These are phyloP conservation scores for Cryptophagus acutangulus DNA, from an alignment of 2,888 invertebrate genomes.

Conservation along the genomic window DNA sequence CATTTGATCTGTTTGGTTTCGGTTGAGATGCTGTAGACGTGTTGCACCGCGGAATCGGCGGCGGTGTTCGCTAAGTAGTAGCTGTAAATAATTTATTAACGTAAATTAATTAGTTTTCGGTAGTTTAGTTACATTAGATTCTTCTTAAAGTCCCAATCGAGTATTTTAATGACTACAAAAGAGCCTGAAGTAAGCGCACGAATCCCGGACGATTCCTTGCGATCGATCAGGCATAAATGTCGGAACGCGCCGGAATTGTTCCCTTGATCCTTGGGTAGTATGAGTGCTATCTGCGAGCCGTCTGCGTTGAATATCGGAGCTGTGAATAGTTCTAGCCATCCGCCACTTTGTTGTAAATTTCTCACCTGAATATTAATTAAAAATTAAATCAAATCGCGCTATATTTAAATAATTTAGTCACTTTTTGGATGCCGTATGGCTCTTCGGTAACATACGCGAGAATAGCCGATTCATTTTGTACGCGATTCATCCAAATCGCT, in stretches of 20 bases:
- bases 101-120: too few species aligned
- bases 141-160: conserved; percentile 62
- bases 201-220: conserved; percentile 42
- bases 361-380: conserved; percentile 49
- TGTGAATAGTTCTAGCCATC: conserved; percentile 77
- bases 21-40: conserved; percentile 69
- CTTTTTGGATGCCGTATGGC: conserved; percentile 19
- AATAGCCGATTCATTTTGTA: conserved; percentile 66
- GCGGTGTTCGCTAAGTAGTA: conserved; percentile 81
- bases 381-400: conserved; percentile 13
- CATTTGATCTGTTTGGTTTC: conserved; percentile 56
- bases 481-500: conserved; percentile 84
- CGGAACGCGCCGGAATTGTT: conserved; percentile 56
- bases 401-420: conserved; percentile 10
- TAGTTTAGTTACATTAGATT: conserved; percentile 64
- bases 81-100: conserved; percentile 47
- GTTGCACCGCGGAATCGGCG: conserved; percentile 70
- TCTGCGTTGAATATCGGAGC: conserved; percentile 64
- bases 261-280: conserved; percentile 64
- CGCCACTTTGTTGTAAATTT: conserved; percentile 49
- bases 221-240: conserved; percentile 58
- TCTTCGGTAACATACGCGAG: conserved; percentile 31
- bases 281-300: conserved; percentile 66
- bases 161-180: conserved; percentile 67
- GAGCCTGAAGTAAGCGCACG: conserved; percentile 57